Percentiles rank a stretch among this genome's conserved stretches.
phyloP scores from a whole-genome alignment of 2,888 invertebrate genomes.

The Yponomeuta plumbellus region DNA sequence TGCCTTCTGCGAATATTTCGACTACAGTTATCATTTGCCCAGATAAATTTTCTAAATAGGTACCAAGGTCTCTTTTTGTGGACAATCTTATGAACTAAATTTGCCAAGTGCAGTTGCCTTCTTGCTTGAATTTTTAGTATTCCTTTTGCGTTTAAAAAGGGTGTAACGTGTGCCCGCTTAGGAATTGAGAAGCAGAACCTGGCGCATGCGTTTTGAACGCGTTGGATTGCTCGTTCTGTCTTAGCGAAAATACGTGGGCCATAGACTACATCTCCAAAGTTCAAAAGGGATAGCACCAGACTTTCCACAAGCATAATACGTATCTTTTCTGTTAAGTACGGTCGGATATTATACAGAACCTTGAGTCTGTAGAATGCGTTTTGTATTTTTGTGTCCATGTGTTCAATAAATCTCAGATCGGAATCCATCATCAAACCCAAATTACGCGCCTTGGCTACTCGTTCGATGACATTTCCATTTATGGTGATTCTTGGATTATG shows the following conservation, averaged over 20 bases:
- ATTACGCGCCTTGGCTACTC: neutral
- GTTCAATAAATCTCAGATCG: neutral
- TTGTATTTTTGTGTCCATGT: neutral
- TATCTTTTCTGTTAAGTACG: neutral
- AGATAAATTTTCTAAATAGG: no score
- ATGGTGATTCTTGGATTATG: neutral
- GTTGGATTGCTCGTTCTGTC: neutral
- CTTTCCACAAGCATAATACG: neutral
- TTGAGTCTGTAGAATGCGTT: neutral
- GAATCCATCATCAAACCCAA: constrained; percentile 1
- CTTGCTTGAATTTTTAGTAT: no score
- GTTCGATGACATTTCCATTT: neutral
- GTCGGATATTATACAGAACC: neutral
- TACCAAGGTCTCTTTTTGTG: no score
- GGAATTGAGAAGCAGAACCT: neutral
- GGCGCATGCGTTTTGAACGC: constrained; percentile 2
- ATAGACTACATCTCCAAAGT: constrained; percentile 3
- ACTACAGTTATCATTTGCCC: no score
- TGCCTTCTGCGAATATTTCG: no score
- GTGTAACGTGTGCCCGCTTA: neutral
- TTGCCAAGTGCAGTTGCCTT: no score
- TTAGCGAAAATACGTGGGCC: neutral
- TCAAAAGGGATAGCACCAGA: neutral
- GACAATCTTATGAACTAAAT: no score
- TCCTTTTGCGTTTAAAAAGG: no score